Base-by-base conservation (phyloP, 2,797 vertebrate species). In the Myotis pilosus region DNA sequence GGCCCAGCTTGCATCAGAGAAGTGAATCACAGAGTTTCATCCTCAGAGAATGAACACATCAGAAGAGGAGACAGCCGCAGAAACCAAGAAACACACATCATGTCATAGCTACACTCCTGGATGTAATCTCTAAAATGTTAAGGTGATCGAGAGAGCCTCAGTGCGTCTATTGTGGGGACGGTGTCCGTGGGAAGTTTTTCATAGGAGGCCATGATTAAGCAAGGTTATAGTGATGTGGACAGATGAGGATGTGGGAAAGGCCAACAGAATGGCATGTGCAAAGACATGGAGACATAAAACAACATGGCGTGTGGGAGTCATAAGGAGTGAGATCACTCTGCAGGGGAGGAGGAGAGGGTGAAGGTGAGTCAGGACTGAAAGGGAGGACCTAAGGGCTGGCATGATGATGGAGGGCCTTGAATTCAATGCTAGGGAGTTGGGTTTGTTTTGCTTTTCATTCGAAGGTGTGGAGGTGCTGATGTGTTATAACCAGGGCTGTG, bases 381-480 rank as follows among this genome's bases (percentile, higher is more conserved):
- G 53, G n/a, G 15, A 84, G 44, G 36, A 20, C 51, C 22, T n/a
- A 0, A 0, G n/a, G 53, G 25, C 41, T 41, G 71, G 36, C n/a
- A 9, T 5, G 15, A 38, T 25, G 64, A 13, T 33, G 3, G 60
- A 60, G 22, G 28, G 9, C 36, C 47, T 91, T 6, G 2, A 20
- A 19, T 64, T 82, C 17, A 36, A 38, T 2, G 10, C 13, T 15
- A 36, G 79, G 71, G 51, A 79, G 8, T 8, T 89, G 72, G 10
- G n/a, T 66, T 69, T 75, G 60, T 75, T 92, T 41, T 22, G 8
- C 41, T 87, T 92, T 72, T 62, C 87, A 33, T 68, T 15, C 44
- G 16, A 28, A 15, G 2, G 22, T 36, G 19, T 51, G 72, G 57
- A 80, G 44, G 5, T 33, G 62, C 30, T 53, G 72, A 47, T 66